phyloP scores from a whole-genome alignment of 2,888 invertebrate species.

The Tiliacea aurago region DNA sequence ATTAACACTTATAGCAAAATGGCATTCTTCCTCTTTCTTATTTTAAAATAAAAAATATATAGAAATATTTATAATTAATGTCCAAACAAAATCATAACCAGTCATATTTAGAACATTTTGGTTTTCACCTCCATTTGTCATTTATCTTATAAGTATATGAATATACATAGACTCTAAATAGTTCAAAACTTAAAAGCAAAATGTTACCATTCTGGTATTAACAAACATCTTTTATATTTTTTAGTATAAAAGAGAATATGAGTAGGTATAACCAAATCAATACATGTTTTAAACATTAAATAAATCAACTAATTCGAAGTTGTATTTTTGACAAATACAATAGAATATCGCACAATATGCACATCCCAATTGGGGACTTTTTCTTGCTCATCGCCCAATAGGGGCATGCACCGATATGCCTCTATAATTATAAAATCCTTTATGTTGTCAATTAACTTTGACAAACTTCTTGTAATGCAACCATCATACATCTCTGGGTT shows the following conservation, averaged over 20 bases:
- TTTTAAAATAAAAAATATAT: slow-evolving; percentile 25
- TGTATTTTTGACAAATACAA: slow-evolving; percentile 72
- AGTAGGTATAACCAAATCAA: slow-evolving; percentile 9
- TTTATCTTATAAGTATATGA: slow-evolving; percentile 13
- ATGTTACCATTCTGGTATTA: slow-evolving; percentile 16
- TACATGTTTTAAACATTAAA: background rate
- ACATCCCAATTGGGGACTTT: slow-evolving; percentile 81
- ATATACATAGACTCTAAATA: slow-evolving; percentile 21
- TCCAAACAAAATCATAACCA: background rate
- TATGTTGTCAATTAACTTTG: slow-evolving; percentile 66
- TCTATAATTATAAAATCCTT: slow-evolving; percentile 78
- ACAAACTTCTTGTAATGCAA: slow-evolving; percentile 76
- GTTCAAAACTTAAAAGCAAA: slow-evolving; percentile 27
- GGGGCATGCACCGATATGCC: slow-evolving; percentile 84
- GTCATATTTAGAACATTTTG: slow-evolving; percentile 6
- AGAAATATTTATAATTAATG: background rate
- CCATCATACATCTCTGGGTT: slow-evolving; percentile 13
- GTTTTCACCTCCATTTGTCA: slow-evolving; percentile 32
- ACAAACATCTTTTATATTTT: slow-evolving; percentile 4
- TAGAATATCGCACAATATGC: slow-evolving; percentile 79
- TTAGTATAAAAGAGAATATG: background rate
- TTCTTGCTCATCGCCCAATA: slow-evolving; percentile 80
- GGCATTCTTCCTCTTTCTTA: background rate
- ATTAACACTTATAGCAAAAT: background rate
- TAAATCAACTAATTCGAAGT: slow-evolving; percentile 10